These are phyloP conservation scores for Dorcus hopei DNA, from an alignment of 2,888 invertebrate species.

Conservation along the genomic window DNA sequence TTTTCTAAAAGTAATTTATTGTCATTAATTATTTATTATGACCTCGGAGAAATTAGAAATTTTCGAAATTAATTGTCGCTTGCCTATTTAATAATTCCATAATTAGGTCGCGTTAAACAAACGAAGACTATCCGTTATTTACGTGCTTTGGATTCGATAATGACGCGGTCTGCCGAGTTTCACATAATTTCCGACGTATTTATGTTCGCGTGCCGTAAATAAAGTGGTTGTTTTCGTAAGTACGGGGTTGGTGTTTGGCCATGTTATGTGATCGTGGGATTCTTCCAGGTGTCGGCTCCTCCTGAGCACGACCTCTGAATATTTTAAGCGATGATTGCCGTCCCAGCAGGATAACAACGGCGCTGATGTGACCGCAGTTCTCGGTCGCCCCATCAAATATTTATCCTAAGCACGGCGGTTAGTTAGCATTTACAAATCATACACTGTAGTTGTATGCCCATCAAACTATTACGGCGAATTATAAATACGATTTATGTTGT, in stretches of 20 bases:
- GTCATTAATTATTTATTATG: too few relatives aligned
- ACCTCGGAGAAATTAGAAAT: too few relatives aligned
- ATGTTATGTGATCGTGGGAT: constrained; percentile 27
- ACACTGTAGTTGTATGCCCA: constrained; percentile 9
- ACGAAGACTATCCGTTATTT: constrained; percentile 4
- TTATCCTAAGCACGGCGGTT: constrained; percentile 3
- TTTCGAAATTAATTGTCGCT: too few relatives aligned
- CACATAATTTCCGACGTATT: constrained; percentile 20
- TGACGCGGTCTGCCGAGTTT: constrained; percentile 8
- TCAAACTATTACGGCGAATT: constrained; percentile 18
- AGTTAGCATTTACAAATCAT: constrained; percentile 8
- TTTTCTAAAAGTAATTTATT: too few relatives aligned
- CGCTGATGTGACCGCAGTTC: constrained; percentile 1
- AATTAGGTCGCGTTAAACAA: constrained; percentile 10
- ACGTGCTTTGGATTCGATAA: background rate
- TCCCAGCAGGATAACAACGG: constrained; percentile 7
- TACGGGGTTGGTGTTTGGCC: constrained; percentile 24
- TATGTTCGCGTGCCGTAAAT: constrained; percentile 28
- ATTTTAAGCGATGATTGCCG: constrained; percentile 19
- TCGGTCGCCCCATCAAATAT: constrained; percentile 12
- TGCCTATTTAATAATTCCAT: too few relatives aligned
- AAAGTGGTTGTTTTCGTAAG: constrained; percentile 26
- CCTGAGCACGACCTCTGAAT: constrained; percentile 16
- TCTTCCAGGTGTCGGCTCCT: constrained; percentile 9
- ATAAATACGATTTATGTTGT: constrained; percentile 16